Evolutionary conservation across 2,888 invertebrate genomes (phyloP).

Genomic region (Cataglyphis cursor): DNA sequence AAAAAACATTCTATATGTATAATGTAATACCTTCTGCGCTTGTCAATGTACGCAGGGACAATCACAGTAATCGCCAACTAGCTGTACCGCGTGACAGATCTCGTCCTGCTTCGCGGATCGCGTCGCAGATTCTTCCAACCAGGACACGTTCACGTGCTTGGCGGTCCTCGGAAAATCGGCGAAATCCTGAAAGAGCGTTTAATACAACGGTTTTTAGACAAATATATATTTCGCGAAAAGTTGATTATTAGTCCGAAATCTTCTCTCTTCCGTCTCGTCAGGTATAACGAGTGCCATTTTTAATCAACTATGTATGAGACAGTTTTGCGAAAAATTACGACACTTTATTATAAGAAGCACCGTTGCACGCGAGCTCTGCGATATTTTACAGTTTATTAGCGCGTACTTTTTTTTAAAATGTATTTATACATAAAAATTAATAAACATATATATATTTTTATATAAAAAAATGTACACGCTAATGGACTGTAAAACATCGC

Average conservation of each 20-base stretch:
- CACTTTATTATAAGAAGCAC: background rate
- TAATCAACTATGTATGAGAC: background rate
- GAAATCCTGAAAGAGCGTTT: slow-evolving; percentile 70
- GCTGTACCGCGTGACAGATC: slow-evolving; percentile 76
- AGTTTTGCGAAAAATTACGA: background rate
- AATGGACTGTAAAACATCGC: too few relatives aligned
- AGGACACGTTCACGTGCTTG: slow-evolving; percentile 81
- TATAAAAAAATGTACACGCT: too few relatives aligned
- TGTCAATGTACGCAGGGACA: slow-evolving; percentile 78
- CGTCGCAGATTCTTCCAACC: slow-evolving; percentile 77
- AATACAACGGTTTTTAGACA: background rate
- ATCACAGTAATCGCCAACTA: slow-evolving; percentile 78
- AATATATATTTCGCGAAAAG: too few relatives aligned
- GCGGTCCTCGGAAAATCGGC: slow-evolving; percentile 75
- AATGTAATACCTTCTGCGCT: background rate
- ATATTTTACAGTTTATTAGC: background rate
- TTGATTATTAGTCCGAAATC: background rate
- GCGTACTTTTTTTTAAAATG: background rate
- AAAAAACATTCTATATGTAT: background rate
- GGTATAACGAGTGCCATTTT: background rate
- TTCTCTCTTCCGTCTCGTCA: background rate
- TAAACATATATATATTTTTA: background rate
- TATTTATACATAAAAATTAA: background rate
- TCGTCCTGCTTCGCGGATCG: slow-evolving; percentile 67
- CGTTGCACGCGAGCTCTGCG: background rate